Conservation (phyloP, 2,797 vertebrate species). For the Miichthys miiuy region DNA sequence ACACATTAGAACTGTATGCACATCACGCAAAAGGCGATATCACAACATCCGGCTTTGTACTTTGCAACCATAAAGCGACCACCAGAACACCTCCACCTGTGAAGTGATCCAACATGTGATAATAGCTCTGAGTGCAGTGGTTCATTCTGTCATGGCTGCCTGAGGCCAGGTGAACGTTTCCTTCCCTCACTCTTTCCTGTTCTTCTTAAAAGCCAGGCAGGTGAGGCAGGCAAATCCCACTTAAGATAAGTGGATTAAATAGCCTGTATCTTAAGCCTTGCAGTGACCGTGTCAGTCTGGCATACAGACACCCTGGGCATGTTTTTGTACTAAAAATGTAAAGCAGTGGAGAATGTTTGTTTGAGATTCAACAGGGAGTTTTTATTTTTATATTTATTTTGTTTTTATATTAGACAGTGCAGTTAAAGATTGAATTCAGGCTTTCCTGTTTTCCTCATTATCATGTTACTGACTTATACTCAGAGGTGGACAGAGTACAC, state of each 20-base stretch:
- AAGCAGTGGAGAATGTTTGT: not conserved
- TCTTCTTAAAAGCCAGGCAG: conserved; percentile 71
- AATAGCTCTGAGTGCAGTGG: conserved; percentile 56
- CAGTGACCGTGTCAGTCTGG: conserved; percentile 66
- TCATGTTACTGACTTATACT: not conserved
- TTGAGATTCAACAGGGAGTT: not conserved
- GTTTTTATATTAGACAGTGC: not conserved
- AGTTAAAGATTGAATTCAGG: not conserved
- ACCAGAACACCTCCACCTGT: conserved; percentile 72
- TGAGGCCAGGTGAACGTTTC: conserved; percentile 74
- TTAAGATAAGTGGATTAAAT: conserved; percentile 81
- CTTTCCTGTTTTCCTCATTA: not conserved
- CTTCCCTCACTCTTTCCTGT: conserved; percentile 71
- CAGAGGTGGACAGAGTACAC: too few relatives aligned
- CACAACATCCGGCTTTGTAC: conserved; percentile 76
- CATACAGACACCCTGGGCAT: conserved; percentile 38
- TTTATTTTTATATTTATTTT: too few relatives aligned
- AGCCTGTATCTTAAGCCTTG: conserved; percentile 65
- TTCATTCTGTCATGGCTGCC: conserved; percentile 71
- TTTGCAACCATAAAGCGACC: conserved; percentile 63
- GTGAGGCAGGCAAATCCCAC: conserved; percentile 74
- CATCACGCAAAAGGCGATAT: conserved; percentile 41
- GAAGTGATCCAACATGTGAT: conserved; percentile 69
- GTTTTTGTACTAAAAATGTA: conserved; percentile 34
- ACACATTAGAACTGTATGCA: conserved; percentile 27